Percentiles rank a stretch among this genome's conserved stretches.
phyloP scores from a whole-genome alignment of 2,113 vertebrate species.

The Perognathus longimembris region DNA sequence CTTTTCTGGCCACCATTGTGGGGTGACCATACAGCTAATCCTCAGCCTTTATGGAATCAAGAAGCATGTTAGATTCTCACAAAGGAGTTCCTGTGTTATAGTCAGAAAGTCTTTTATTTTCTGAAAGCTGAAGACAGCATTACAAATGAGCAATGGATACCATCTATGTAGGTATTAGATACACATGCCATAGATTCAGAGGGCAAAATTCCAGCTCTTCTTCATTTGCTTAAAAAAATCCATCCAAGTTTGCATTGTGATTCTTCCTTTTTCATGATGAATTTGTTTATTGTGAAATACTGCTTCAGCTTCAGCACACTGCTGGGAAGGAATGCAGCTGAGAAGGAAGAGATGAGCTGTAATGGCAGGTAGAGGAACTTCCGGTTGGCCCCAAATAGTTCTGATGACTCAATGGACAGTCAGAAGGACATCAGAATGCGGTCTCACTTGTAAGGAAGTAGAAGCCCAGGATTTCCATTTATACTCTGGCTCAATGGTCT shows the following conservation, averaged over 20 bases:
- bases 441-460: background rate
- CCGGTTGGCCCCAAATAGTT: too few species aligned
- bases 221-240: background rate
- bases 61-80: background rate
- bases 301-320: background rate
- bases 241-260: background rate
- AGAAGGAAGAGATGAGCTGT: background rate
- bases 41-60: background rate
- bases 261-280: background rate
- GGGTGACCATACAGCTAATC: too few species aligned
- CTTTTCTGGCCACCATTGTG: background rate
- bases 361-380: background rate
- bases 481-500: slow-evolving; percentile 72
- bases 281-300: background rate
- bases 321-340: too few species aligned
- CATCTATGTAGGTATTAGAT: background rate
- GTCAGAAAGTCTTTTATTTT: background rate
- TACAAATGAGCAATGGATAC: background rate
- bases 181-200: accelerated
- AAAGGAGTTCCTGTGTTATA: background rate
- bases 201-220: background rate
- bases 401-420: too few species aligned
- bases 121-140: background rate
- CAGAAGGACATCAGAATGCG: background rate
- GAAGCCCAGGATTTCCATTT: slow-evolving; percentile 14